Evolutionary conservation across 1,140 invertebrate genomes (phyloP).

Genomic region (Caenorhabditis brenneri): DNA sequence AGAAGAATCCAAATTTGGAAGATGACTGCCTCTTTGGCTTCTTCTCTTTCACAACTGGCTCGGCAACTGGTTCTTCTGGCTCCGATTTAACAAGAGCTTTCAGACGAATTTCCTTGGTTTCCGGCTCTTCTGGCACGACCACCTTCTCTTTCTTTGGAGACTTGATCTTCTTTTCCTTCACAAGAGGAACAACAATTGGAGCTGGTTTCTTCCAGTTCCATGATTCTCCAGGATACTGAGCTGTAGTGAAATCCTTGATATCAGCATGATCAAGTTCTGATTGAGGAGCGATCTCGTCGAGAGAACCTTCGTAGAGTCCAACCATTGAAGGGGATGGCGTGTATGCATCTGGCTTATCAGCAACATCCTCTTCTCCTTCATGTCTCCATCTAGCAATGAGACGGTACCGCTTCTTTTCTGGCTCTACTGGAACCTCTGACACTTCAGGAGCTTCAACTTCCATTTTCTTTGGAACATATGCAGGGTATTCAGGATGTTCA

Average conservation of each 20-base stretch:
- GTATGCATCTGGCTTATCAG: no score
- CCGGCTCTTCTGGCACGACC: not conserved
- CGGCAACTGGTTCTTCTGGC: not conserved
- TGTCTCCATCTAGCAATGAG: no score
- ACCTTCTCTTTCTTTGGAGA: not conserved
- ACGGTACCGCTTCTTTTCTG: no score
- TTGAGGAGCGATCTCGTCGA: constrained; percentile 44
- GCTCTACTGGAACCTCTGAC: not conserved
- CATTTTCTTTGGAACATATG: not conserved
- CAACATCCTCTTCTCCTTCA: no score
- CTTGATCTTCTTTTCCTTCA: not conserved
- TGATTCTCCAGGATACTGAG: not conserved
- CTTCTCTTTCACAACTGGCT: not conserved
- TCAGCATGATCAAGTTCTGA: not conserved
- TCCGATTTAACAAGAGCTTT: not conserved
- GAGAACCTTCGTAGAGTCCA: constrained; percentile 50
- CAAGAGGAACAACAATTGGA: not conserved
- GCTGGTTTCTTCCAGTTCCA: not conserved
- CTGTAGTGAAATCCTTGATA: not conserved
- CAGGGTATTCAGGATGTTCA: not conserved
- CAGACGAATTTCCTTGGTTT: not conserved
- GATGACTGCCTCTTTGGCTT: not conserved
- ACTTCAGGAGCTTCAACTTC: not conserved
- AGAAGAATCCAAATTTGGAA: constrained; percentile 33
- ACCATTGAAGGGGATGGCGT: no score